Evolutionary conservation across 2,888 invertebrate species (phyloP).

Genomic region (Drosophila conformis): DNA sequence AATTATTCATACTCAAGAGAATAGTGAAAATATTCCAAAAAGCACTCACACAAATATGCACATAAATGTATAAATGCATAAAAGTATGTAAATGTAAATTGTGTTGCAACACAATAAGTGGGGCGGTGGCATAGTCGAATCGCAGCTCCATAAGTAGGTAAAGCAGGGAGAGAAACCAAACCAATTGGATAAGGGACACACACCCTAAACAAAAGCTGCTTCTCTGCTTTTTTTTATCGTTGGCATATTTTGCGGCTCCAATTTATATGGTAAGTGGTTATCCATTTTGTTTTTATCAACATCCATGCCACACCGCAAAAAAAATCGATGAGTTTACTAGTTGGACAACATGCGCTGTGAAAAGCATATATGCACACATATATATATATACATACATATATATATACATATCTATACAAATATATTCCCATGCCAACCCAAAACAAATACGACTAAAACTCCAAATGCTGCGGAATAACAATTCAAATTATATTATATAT

Average conservation of each 20-base stretch:
- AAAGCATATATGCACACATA: slow-evolving; percentile 5
- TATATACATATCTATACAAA: slow-evolving; percentile 1
- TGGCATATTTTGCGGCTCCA: slow-evolving; percentile 74
- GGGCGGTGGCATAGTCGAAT: not conserved
- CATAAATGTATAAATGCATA: slow-evolving; percentile 43
- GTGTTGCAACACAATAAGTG: slow-evolving; percentile 35
- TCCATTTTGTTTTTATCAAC: slow-evolving; percentile 65
- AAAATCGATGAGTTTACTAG: slow-evolving; percentile 66
- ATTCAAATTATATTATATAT: slow-evolving; percentile 67
- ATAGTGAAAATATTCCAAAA: slow-evolving; percentile 24
- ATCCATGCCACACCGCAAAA: slow-evolving; percentile 39
- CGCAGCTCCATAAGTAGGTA: slow-evolving; percentile 45
- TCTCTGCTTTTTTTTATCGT: slow-evolving; percentile 46
- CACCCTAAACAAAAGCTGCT: slow-evolving; percentile 30
- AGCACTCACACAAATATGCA: slow-evolving; percentile 8
- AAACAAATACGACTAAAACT: slow-evolving; percentile 13
- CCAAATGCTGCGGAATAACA: slow-evolving; percentile 63
- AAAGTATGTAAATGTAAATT: slow-evolving; percentile 52
- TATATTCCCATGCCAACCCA: slow-evolving; percentile 63
- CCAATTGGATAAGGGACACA: slow-evolving; percentile 55
- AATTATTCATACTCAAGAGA: slow-evolving; percentile 24
- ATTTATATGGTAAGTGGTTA: slow-evolving; percentile 75
- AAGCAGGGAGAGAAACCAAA: slow-evolving; percentile 27
- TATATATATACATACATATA: slow-evolving; percentile 20
- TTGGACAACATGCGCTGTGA: slow-evolving; percentile 27